Evolutionary conservation across 2,113 vertebrate species (phyloP), one percentile per base, ranked within the genome.

Genomic region (Verasper variegatus): DNA sequence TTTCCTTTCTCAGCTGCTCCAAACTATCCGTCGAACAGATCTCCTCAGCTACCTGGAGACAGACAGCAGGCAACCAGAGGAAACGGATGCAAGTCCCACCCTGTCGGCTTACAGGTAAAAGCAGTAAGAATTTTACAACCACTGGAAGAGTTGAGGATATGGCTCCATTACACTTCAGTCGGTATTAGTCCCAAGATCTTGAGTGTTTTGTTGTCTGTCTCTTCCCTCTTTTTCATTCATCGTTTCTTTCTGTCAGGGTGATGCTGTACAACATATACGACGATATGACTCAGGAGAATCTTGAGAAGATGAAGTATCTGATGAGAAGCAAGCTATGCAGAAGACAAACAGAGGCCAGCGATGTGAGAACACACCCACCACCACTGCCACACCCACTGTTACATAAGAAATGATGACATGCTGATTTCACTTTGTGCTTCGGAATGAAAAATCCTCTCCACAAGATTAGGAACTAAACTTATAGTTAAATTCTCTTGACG

Each of bases 91-190:
- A 10, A 47, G 6, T 12, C 91, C 86, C 14, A 0, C 58, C 3
- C 74, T 95, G 71, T 92, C 94, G 45, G 0, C 58, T 2, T 95
- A 95, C 90, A 93, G 94, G 94, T 95, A 74, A 26, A 60, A 52
- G 26, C 58, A 23, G 20, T 55, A 0, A 0, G 1, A 64, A 8
- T 10, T 17, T 3, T 11, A 35, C 2, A 23, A 8, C 17, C 51
- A 52, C 26, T 49, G 14, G 4, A 58, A 3, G 17, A 45, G 21
- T 14, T 9, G 55, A 27, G 10, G 23, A 31, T 5, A 20, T 3
- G 4, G 10, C 15, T 56, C 2, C 9, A 21, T 12, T 26, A 21
- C 2, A 51, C 11, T 27, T 5, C 31, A 42, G 14, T 10, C 3
- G 54, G 42, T 49, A 5, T 49, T 20, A 37, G 8, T 18, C 49